Percentiles rank a stretch among this genome's conserved stretches.
Conservation (phyloP, 2,797 vertebrate genomes). For the Labroides dimidiatus region DNA sequence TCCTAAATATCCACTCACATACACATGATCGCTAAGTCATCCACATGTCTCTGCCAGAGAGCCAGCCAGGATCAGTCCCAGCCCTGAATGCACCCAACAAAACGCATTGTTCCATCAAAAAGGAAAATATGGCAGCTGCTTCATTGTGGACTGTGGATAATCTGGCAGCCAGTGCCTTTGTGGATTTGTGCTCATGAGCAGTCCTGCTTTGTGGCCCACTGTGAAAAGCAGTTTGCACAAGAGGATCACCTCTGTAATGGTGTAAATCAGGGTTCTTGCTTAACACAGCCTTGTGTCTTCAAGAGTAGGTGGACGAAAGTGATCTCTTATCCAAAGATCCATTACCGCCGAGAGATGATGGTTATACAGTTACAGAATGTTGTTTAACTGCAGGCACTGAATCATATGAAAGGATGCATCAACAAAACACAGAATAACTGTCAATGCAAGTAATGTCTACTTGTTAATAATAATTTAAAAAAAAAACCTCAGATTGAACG, state of each 20-base stretch:
- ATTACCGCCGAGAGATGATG: too few relatives aligned
- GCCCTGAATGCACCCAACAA: conserved; percentile 51
- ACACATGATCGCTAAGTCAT: conserved; percentile 64
- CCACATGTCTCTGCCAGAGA: conserved; percentile 44
- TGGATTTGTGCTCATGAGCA: conserved; percentile 68
- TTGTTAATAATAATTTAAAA: too few relatives aligned
- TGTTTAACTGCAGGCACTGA: too few relatives aligned
- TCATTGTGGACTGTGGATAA: conserved; percentile 66
- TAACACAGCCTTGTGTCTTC: conserved; percentile 21
- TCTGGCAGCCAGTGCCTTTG: conserved; percentile 64
- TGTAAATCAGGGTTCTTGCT: conserved; percentile 66
- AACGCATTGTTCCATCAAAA: conserved; percentile 68
- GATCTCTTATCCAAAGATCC: conserved; percentile 44
- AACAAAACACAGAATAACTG: too few relatives aligned
- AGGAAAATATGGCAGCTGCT: conserved; percentile 59
- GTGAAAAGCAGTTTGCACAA: conserved; percentile 75
- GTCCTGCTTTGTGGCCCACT: conserved; percentile 62
- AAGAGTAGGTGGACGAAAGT: conserved; percentile 45
- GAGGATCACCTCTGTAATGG: conserved; percentile 71
- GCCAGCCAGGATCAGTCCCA: conserved; percentile 48
- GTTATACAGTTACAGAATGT: too few relatives aligned
- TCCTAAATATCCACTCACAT: conserved; percentile 62
- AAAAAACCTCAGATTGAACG: too few relatives aligned
- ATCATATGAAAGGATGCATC: too few relatives aligned
- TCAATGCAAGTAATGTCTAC: too few relatives aligned